phyloP scores from a whole-genome alignment of 1,140 invertebrate genomes.

The honey bee (Apis mellifera) region Amel_HAv3.1 CM009941.2:12719001-12719500 shows the following conservation, averaged over 20 bases:
- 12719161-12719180: no score
- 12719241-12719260: no score
- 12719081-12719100: background rate
- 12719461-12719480: constrained; percentile 35
- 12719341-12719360: background rate
- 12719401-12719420: constrained; percentile 4
- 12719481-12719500: constrained; percentile 34
- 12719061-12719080: no score
- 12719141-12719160: no score
- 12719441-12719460: constrained; percentile 47
- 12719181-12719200: no score
- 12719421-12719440: constrained; percentile 33
- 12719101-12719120: constrained; percentile 6
- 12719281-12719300: background rate
- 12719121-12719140: constrained; percentile 27
- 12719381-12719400: constrained; percentile 13
- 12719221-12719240: no score
- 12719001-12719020: no score
- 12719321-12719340: background rate
- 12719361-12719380: background rate
- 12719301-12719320: no score
- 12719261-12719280: background rate
- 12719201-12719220: no score
- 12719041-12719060: no score
- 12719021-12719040: no score